Evolutionary conservation across 92 coral and sea anemone genomes (phyloP).

Genomic region (Phenganax marumi): DNA sequence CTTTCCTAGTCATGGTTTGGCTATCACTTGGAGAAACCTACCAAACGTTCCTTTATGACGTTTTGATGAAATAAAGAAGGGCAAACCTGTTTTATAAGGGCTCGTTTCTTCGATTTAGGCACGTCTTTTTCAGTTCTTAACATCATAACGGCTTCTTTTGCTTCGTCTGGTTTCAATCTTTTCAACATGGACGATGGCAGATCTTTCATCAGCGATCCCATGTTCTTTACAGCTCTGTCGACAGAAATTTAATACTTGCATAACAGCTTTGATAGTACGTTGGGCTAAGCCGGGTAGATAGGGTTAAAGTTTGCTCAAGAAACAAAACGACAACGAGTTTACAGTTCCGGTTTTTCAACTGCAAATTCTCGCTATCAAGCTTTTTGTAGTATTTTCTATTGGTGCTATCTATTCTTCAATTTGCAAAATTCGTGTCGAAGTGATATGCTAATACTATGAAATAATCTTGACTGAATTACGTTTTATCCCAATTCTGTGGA

Average conservation of each 20-base stretch:
- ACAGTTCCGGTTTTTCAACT: no score
- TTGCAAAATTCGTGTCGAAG: no score
- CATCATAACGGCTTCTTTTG: constrained; percentile 57
- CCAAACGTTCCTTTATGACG: background rate
- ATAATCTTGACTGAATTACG: background rate
- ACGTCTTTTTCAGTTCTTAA: constrained; percentile 60
- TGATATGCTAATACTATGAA: no score
- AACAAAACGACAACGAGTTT: no score
- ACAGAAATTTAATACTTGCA: constrained; percentile 55
- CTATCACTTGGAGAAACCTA: background rate
- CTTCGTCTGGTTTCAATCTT: constrained; percentile 49
- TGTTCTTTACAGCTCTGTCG: constrained; percentile 28
- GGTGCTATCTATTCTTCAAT: no score
- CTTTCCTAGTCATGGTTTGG: background rate
- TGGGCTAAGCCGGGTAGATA: no score
- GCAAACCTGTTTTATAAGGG: constrained; percentile 60
- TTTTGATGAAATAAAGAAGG: no score
- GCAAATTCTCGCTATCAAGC: no score
- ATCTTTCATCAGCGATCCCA: constrained; percentile 68
- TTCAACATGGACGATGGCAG: constrained; percentile 61
- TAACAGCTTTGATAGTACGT: background rate
- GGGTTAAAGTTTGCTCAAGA: no score
- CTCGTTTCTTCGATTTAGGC: constrained; percentile 64
- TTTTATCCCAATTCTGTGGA: background rate
- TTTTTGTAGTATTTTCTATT: no score